These are phyloP conservation scores for Pteria penguin DNA, from an alignment of 2,888 invertebrate genomes.

Conservation along the genomic window DNA sequence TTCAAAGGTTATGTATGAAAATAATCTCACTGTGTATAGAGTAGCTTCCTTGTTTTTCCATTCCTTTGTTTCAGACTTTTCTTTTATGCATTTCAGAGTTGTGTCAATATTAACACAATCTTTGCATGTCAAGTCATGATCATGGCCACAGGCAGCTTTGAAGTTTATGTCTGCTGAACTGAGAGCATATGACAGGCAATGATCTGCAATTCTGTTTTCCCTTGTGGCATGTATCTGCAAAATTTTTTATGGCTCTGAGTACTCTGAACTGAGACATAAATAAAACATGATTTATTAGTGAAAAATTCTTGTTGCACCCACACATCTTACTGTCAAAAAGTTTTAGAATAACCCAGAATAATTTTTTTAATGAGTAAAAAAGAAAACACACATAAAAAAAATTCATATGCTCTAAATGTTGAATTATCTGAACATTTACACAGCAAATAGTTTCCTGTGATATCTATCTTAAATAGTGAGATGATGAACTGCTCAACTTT, in stretches of 20 bases:
- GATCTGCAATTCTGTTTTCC: not conserved
- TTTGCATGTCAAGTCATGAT: not conserved
- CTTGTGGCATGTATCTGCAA: not conserved
- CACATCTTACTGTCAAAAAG: too few species aligned
- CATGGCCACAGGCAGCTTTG: not conserved
- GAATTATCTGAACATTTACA: not conserved
- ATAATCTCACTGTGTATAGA: not conserved
- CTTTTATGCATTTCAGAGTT: not conserved
- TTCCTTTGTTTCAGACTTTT: not conserved
- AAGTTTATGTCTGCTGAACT: not conserved
- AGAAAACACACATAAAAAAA: too few species aligned
- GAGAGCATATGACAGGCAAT: slow-evolving; percentile 1
- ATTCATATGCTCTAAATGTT: too few species aligned
- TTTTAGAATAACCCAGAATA: too few species aligned
- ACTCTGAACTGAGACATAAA: too few species aligned
- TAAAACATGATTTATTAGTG: too few species aligned
- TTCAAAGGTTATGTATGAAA: not conserved
- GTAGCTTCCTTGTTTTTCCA: slow-evolving; percentile 12
- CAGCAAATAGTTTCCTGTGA: not conserved
- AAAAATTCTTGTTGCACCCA: too few species aligned
- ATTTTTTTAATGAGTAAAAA: not conserved
- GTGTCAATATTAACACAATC: not conserved
- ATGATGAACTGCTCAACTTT: not conserved
- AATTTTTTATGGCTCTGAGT: too few species aligned
- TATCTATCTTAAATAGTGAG: not conserved